Conservation (phyloP, 1,140 invertebrate species). For the Ceratoteleas bidentatus region DNA sequence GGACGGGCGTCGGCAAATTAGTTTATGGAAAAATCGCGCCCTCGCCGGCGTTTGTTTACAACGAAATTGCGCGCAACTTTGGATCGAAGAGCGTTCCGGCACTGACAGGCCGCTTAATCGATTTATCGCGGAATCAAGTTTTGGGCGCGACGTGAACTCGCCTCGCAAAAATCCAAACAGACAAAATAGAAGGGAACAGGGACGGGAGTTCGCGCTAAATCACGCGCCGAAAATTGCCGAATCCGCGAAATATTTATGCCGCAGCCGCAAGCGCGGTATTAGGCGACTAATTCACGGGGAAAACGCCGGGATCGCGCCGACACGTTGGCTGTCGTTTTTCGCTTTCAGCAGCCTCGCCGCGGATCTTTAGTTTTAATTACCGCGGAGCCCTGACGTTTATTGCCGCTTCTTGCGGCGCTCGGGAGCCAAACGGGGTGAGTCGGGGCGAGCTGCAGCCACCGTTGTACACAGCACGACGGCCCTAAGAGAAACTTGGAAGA, state of each 20-base stretch:
- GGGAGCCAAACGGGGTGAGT: slow-evolving; percentile 68
- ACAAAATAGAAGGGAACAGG: too few species aligned
- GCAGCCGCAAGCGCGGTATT: slow-evolving; percentile 32
- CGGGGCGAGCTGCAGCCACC: slow-evolving; percentile 57
- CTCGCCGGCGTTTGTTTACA: too few species aligned
- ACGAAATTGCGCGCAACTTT: too few species aligned
- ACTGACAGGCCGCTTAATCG: too few species aligned
- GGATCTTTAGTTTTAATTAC: slow-evolving; percentile 81
- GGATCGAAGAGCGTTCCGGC: too few species aligned
- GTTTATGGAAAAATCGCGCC: background rate
- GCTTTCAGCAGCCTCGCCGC: slow-evolving; percentile 64
- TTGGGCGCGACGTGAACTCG: too few species aligned
- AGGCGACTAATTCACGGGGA: slow-evolving; percentile 54
- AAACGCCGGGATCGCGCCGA: slow-evolving; percentile 40
- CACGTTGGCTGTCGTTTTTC: slow-evolving; percentile 75
- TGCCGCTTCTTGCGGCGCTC: slow-evolving; percentile 76
- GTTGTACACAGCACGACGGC: slow-evolving; percentile 33
- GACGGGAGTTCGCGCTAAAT: slow-evolving; percentile 2
- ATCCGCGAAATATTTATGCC: slow-evolving; percentile 41
- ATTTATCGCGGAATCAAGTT: too few species aligned
- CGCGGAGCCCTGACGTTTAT: slow-evolving; percentile 78
- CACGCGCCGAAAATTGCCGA: slow-evolving; percentile 24
- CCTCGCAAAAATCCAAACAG: too few species aligned
- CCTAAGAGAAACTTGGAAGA: slow-evolving; percentile 61
- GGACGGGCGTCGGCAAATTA: slow-evolving; percentile 4